Percentiles rank a stretch among this genome's conserved stretches.
phyloP scores from a whole-genome alignment of 2,113 vertebrate species.

The Takifugu bimaculatus region DNA sequence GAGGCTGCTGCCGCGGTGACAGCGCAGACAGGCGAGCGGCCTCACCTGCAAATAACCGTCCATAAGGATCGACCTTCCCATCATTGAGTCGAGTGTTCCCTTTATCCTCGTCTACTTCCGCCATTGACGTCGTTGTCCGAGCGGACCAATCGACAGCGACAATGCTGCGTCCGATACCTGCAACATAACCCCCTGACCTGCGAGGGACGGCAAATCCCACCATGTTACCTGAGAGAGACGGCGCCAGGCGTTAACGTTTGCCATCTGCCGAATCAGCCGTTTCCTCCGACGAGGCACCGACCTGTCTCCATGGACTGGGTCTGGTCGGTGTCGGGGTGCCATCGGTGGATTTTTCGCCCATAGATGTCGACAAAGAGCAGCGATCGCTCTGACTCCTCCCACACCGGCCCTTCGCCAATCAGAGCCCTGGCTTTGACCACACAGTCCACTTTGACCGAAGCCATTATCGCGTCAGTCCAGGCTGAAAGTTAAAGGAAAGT shows the following conservation, averaged over 20 bases:
- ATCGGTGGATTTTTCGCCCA: constrained; percentile 78
- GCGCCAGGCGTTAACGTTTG: not conserved
- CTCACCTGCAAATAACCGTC: constrained; percentile 53
- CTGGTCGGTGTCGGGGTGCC: constrained; percentile 71
- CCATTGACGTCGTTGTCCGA: constrained; percentile 30
- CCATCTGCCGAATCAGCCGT: no score
- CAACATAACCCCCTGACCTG: constrained; percentile 47
- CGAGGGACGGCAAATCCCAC: constrained; percentile 53
- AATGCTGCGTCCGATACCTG: constrained; percentile 53
- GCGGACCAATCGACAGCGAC: constrained; percentile 56
- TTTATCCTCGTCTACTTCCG: constrained; percentile 41
- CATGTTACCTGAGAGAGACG: constrained; percentile 30
- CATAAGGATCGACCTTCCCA: constrained; percentile 50
- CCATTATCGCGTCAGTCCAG: constrained; percentile 67
- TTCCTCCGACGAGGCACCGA: constrained; percentile 50
- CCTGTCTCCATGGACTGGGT: constrained; percentile 76
- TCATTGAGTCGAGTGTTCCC: constrained; percentile 51
- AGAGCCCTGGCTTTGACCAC: constrained; percentile 62
- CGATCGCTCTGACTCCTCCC: constrained; percentile 81
- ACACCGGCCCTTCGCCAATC: constrained; percentile 86
- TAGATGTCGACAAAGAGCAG: constrained; percentile 86
- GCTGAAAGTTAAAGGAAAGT: not conserved
- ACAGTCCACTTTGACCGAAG: constrained; percentile 80
- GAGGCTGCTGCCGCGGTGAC: no score
- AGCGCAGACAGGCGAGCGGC: not conserved